Percentiles rank a stretch among this genome's conserved stretches.
phyloP scores from a whole-genome alignment of 2,797 vertebrate genomes.

The Sciurus carolinensis region DNA sequence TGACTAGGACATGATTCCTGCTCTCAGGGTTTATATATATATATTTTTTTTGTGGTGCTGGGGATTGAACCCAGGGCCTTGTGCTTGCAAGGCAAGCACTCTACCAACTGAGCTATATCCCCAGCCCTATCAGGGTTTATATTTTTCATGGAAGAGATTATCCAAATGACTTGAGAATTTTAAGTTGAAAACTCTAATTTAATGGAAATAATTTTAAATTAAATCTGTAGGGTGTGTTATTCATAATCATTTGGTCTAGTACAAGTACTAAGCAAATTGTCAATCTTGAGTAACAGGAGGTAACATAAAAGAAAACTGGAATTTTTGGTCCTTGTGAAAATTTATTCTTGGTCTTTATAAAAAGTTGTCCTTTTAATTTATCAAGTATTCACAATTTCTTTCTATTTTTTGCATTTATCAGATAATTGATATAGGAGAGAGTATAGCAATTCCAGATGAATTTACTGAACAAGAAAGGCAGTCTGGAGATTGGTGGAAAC shows the following conservation, averaged over 20 bases:
- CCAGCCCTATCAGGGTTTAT: not conserved
- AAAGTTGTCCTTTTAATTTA: constrained; percentile 13
- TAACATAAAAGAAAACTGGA: not conserved
- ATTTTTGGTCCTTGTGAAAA: not conserved
- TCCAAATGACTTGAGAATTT: constrained; percentile 37
- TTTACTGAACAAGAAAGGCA: constrained; percentile 95
- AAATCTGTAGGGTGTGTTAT: not conserved
- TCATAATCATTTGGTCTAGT: constrained; percentile 4
- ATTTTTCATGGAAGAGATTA: not conserved
- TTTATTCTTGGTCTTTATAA: not conserved
- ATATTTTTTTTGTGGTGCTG: too few relatives aligned
- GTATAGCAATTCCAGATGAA: constrained; percentile 95
- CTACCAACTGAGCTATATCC: too few relatives aligned
- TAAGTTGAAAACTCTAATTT: not conserved
- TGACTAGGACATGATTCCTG: not conserved
- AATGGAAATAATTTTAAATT: not conserved
- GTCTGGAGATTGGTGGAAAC: constrained; percentile 94
- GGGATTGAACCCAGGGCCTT: too few relatives aligned
- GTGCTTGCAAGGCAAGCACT: too few relatives aligned
- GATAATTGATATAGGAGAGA: constrained; percentile 96
- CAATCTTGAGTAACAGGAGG: not conserved
- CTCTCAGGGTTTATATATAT: not conserved
- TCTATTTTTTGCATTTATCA: constrained; percentile 82
- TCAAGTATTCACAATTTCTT: not conserved
- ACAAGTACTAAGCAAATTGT: not conserved